A percentile compares a stretch with the other conserved stretches of the same genome.
phyloP scores from a whole-genome alignment of 2,888 invertebrate genomes.

The Scaptomyza parva region DNA sequence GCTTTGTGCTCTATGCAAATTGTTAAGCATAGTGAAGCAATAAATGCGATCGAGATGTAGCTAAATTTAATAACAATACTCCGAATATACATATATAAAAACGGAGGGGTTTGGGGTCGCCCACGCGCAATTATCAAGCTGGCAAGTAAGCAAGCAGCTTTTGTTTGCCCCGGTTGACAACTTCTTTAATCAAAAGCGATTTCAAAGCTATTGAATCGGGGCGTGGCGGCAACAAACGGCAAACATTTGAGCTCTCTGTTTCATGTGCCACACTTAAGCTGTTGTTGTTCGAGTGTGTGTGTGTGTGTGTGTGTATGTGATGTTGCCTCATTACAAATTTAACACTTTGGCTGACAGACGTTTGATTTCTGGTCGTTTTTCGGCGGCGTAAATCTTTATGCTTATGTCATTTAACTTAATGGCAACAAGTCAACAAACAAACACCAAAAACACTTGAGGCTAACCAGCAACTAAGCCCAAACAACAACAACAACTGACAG shows the following conservation, averaged over 20 bases:
- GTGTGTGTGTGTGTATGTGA: conserved; percentile 1
- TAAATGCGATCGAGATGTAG: conserved; percentile 51
- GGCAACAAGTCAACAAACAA: conserved; percentile 55
- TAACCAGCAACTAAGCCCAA: conserved; percentile 21
- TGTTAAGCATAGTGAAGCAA: conserved; percentile 31
- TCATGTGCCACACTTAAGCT: conserved; percentile 28
- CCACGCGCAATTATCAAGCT: conserved; percentile 73
- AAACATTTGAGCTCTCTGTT: conserved; percentile 21
- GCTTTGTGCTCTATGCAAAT: conserved; percentile 50
- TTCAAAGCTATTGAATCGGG: conserved; percentile 44
- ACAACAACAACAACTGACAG: conserved; percentile 45
- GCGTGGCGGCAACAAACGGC: conserved; percentile 49
- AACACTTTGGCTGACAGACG: conserved; percentile 78
- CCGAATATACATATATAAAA: conserved; percentile 20
- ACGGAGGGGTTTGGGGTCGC: conserved; percentile 33
- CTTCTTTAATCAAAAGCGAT: conserved; percentile 75
- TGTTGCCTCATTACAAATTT: conserved; percentile 76
- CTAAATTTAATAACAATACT: conserved; percentile 22
- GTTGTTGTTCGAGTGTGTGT: conserved; percentile 4
- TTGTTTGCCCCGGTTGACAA: conserved; percentile 67
- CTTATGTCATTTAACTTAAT: conserved; percentile 83
- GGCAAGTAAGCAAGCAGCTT: conserved; percentile 36
- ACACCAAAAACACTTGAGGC: conserved; percentile 43
- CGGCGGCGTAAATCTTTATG: conserved; percentile 69
- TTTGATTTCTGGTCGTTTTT: conserved; percentile 63